These are phyloP conservation scores for Nomada hirtipes DNA, from an alignment of 2,888 invertebrate genomes.

Conservation along the genomic window DNA sequence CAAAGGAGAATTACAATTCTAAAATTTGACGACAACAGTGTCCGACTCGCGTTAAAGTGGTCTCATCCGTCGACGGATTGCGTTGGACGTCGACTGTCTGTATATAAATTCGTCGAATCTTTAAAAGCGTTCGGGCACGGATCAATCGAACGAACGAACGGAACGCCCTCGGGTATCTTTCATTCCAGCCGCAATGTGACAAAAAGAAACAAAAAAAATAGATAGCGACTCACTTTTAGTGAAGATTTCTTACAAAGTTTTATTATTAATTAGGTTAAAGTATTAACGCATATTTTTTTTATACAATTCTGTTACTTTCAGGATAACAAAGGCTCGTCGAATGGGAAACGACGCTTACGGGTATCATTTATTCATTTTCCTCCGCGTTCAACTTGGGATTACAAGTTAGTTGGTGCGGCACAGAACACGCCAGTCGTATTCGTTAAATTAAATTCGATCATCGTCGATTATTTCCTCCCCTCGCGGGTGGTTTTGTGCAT, in stretches of 20 bases:
- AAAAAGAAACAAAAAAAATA: too few relatives aligned
- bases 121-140: too few relatives aligned
- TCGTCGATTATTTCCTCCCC: not conserved
- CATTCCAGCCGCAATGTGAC: not conserved
- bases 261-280: not conserved
- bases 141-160: too few relatives aligned
- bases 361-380: not conserved
- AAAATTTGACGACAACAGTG: slow-evolving; percentile 46
- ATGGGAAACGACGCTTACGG: not conserved
- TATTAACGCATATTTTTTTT: not conserved
- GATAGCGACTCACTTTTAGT: not conserved
- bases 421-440: slow-evolving; percentile 11
- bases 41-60: slow-evolving; percentile 52
- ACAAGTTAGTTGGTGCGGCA: not conserved
- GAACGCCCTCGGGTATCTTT: not conserved
- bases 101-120: too few relatives aligned
- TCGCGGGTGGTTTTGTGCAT: not conserved
- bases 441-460: not conserved
- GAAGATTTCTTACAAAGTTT: not conserved
- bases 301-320: slow-evolving; percentile 2
- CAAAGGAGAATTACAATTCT: slow-evolving; percentile 54
- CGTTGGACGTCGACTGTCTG: too few relatives aligned
- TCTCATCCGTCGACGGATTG: not conserved
- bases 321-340: slow-evolving; percentile 9
- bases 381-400: not conserved